Conservation (phyloP, 2,888 invertebrate species). For the Andrena praecox region DNA sequence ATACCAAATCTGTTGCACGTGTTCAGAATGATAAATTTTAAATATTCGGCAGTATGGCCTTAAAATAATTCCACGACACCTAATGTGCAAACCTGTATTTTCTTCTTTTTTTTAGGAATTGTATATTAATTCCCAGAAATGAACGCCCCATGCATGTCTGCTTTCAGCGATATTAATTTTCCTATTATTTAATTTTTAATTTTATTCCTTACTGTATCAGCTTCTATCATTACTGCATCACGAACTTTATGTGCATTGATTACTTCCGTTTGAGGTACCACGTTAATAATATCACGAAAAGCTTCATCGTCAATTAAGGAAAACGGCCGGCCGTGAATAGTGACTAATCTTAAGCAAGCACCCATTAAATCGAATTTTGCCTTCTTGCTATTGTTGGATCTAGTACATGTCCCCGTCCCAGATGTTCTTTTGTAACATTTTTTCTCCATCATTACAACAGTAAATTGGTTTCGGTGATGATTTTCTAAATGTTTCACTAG, state of each 20-base stretch:
- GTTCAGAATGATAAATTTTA: not conserved
- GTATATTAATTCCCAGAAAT: not conserved
- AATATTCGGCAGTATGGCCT: slow-evolving; percentile 2
- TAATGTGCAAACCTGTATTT: not conserved
- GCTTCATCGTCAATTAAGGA: not conserved
- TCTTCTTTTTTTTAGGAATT: not conserved
- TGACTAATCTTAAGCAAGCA: not conserved
- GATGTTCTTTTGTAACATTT: not conserved
- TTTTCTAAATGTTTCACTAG: not conserved
- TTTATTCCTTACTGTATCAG: not conserved
- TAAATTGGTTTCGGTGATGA: not conserved
- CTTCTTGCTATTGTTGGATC: not conserved
- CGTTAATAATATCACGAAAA: not conserved
- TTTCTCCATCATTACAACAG: not conserved
- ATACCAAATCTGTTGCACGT: not conserved
- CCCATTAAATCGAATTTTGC: not conserved
- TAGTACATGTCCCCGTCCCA: not conserved
- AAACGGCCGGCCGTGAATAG: too few species aligned
- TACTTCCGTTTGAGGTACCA: not conserved
- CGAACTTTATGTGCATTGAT: slow-evolving; percentile 7
- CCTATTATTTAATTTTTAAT: not conserved
- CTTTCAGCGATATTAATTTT: slow-evolving; percentile 4
- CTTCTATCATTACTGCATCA: not conserved
- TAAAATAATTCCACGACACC: not conserved
- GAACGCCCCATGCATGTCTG: slow-evolving; percentile 6